Evolutionary conservation across 2,797 vertebrate genomes (phyloP).

Genomic region (Ibycter americanus): DNA sequence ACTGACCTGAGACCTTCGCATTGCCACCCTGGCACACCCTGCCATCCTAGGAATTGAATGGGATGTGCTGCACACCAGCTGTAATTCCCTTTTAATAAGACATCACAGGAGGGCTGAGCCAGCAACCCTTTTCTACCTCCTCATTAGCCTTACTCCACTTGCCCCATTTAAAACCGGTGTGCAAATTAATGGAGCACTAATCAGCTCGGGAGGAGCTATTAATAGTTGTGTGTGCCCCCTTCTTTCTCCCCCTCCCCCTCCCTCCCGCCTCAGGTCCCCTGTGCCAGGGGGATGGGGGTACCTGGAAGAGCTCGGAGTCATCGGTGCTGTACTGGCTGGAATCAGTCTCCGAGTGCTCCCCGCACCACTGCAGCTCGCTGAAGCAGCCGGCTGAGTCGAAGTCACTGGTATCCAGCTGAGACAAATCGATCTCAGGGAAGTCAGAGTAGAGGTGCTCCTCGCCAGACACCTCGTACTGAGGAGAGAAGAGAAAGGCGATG

Average conservation of each 20-base stretch:
- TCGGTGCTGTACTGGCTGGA: constrained; percentile 89
- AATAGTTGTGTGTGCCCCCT: constrained; percentile 62
- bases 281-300: constrained; percentile 50
- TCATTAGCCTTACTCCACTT: constrained; percentile 57
- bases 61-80: background rate
- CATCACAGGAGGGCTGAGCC: background rate
- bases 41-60: background rate
- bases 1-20: background rate
- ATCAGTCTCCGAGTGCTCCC: constrained; percentile 84
- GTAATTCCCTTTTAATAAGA: background rate
- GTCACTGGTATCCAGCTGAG: constrained; percentile 94
- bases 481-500: constrained; percentile 10
- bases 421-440: constrained; percentile 96
- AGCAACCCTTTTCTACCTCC: constrained; percentile 27
- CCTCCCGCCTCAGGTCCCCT: background rate
- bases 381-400: constrained; percentile 95
- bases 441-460: constrained; percentile 93
- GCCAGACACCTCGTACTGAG: constrained; percentile 83
- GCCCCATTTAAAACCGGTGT: constrained; percentile 58
- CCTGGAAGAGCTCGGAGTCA: constrained; percentile 92
- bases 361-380: constrained; percentile 92
- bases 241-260: background rate
- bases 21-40: background rate
- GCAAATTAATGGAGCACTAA: constrained; percentile 78
- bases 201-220: constrained; percentile 76